Evolutionary conservation across 2,113 vertebrate genomes (phyloP).

Genomic region (Thomomys bottae): DNA sequence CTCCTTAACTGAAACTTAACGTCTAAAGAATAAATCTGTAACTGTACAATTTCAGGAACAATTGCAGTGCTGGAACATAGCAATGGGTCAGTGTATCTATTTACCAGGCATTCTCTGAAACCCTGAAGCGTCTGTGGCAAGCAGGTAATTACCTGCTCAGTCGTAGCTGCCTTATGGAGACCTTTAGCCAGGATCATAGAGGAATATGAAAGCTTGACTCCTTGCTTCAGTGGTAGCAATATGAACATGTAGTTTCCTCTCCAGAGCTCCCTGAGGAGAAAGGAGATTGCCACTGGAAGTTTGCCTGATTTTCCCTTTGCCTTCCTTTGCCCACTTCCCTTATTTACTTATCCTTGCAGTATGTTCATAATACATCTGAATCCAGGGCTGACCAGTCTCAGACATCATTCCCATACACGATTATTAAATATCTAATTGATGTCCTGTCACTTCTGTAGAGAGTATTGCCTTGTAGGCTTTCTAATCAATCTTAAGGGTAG

Average conservation of each 20-base stretch:
- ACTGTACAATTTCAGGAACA: not conserved
- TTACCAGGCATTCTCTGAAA: not conserved
- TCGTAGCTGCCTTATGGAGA: not conserved
- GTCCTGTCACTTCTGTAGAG: not conserved
- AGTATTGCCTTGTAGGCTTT: not conserved
- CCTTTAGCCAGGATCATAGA: not conserved
- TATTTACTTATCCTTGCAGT: not conserved
- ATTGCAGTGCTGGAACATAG: not conserved
- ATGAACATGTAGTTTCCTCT: not conserved
- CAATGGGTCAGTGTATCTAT: not conserved
- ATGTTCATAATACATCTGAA: slow-evolving; percentile 4
- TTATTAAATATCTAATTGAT: not conserved
- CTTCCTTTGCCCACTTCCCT: not conserved
- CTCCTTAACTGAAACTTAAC: not conserved
- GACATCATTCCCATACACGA: not conserved
- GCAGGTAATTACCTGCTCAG: not conserved
- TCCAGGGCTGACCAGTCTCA: not conserved
- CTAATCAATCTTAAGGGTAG: not conserved
- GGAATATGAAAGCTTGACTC: not conserved
- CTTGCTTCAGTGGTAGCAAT: not conserved
- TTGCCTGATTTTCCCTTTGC: not conserved
- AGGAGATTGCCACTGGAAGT: not conserved
- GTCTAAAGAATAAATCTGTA: not conserved
- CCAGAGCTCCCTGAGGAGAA: not conserved
- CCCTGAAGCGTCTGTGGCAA: not conserved